Conservation (phyloP, 1,140 invertebrate genomes). For the Adelges cooleyi region DNA sequence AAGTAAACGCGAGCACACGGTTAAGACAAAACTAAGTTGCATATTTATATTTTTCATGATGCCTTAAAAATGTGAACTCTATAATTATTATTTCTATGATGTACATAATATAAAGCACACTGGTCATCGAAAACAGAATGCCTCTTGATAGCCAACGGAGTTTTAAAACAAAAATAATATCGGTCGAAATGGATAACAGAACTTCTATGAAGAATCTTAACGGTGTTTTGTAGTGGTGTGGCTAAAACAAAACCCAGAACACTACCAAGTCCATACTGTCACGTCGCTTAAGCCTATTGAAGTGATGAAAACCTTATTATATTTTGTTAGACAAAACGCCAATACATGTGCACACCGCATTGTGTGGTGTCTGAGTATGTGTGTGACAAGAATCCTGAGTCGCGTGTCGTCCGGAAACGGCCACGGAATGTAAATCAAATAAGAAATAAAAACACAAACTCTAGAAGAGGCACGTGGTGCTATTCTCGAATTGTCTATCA, state of each 20-base stretch:
- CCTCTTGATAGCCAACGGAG: too few species aligned
- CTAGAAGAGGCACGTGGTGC: too few species aligned
- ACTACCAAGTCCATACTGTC: neutral
- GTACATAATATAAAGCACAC: too few species aligned
- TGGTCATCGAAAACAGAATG: too few species aligned
- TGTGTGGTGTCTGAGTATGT: neutral
- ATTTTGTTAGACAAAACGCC: conserved; percentile 19
- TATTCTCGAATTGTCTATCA: too few species aligned
- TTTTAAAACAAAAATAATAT: neutral
- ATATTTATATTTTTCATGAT: too few species aligned
- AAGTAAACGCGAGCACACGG: too few species aligned
- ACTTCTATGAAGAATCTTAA: neutral
- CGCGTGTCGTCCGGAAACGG: neutral
- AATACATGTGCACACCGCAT: neutral
- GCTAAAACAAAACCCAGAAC: conserved; percentile 20
- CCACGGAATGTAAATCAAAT: neutral
- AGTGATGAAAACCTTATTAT: conserved; percentile 13
- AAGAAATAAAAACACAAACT: too few species aligned
- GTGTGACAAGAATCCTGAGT: conserved; percentile 13
- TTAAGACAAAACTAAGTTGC: too few species aligned
- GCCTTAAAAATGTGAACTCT: too few species aligned
- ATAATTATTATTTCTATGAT: too few species aligned
- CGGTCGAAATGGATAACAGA: neutral
- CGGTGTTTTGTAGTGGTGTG: conserved; percentile 21
- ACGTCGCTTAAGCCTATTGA: conserved; percentile 18